phyloP scores from a whole-genome alignment of 2,797 vertebrate species.

The Ateles fusciceps region DNA sequence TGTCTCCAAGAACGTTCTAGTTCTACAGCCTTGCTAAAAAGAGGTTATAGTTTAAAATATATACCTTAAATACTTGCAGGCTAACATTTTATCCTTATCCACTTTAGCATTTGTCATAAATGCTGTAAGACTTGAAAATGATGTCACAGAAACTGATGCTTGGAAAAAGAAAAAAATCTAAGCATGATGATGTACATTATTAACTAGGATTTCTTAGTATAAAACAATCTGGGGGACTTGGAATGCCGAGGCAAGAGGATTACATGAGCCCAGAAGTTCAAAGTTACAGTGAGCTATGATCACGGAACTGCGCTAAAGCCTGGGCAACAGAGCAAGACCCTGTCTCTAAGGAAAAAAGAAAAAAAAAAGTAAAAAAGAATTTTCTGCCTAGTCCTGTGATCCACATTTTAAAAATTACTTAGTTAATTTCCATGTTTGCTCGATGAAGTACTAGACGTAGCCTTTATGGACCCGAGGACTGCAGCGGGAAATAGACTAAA shows the following conservation, averaged over 20 bases:
- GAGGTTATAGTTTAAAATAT: constrained; percentile 20
- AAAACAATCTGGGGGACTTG: neutral
- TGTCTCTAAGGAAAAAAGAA: neutral
- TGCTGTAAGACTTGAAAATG: neutral
- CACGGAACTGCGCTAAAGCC: neutral
- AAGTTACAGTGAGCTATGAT: neutral
- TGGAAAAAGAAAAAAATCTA: neutral
- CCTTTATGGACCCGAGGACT: neutral
- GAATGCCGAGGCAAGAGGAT: neutral
- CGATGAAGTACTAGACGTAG: neutral
- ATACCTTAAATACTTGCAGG: neutral
- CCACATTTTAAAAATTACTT: neutral
- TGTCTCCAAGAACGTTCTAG: neutral
- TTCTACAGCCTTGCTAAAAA: neutral
- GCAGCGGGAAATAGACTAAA: neutral
- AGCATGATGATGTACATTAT: neutral
- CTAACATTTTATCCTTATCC: neutral
- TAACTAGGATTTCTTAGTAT: neutral
- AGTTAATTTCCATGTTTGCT: neutral
- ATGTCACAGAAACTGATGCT: neutral
- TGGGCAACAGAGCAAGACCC: neutral
- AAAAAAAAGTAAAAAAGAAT: neutral
- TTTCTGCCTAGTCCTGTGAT: neutral
- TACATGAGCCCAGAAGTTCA: neutral
- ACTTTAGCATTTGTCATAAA: neutral